Evolutionary conservation across 2,797 vertebrate species (phyloP).

Genomic region (Galago senegalensis): DNA sequence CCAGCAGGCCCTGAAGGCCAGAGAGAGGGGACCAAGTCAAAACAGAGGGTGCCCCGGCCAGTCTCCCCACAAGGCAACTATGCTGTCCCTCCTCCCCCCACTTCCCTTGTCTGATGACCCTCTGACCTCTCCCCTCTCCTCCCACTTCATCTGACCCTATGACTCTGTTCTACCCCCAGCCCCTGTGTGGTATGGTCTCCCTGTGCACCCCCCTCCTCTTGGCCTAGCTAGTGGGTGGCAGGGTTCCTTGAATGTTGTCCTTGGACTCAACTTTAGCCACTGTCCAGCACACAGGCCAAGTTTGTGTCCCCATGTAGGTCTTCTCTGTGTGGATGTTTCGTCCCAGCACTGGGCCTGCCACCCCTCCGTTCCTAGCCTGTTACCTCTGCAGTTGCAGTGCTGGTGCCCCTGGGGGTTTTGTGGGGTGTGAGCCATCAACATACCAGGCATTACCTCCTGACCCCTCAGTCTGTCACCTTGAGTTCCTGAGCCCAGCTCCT

Average conservation of each 20-base stretch:
- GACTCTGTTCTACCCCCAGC: not conserved
- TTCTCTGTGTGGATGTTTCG: not conserved
- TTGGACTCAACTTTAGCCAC: not conserved
- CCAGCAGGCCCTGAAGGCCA: not conserved
- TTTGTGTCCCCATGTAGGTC: not conserved
- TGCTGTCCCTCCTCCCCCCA: not conserved
- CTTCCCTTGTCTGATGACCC: not conserved
- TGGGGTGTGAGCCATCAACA: not conserved
- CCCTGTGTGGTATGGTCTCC: not conserved
- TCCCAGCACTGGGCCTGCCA: not conserved
- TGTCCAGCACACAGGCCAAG: not conserved
- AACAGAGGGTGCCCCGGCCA: not conserved
- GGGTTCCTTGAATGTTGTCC: not conserved
- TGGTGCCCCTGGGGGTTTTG: not conserved
- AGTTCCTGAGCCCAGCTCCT: too few relatives aligned
- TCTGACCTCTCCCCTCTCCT: not conserved
- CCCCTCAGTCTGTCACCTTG: accelerated
- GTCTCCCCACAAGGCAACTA: not conserved
- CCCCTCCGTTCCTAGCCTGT: not conserved
- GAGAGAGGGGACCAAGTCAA: not conserved
- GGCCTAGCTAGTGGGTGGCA: not conserved
- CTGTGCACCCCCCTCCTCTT: not conserved
- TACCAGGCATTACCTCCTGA: accelerated
- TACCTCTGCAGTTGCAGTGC: accelerated
- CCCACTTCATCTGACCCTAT: not conserved